Base-by-base conservation (phyloP, 2,797 vertebrate species). In the Psittacula echo region DNA sequence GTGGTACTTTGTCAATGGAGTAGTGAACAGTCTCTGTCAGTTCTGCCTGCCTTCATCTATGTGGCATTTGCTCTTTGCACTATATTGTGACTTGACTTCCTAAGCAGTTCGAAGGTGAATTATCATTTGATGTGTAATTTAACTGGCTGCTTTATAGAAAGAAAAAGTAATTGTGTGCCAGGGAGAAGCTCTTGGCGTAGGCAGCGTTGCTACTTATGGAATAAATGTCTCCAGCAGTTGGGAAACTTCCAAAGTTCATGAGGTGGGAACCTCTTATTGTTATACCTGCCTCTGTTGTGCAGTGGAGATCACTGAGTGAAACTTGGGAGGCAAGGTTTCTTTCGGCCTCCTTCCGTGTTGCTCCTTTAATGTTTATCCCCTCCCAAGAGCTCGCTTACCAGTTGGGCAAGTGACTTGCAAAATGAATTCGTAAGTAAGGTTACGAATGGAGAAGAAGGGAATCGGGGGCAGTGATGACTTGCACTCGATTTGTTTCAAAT, bases 11-110 rank as follows among this genome's bases (percentile, higher is more conserved):
- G 42, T 68, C 27, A 60, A 2, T 8, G 5, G 19, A 41, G 27
- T 44, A 34, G 44, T 16, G 74, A 60, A 13, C 39, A 45, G 39
- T 26, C 39, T 60, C 19, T 37, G 9, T 75, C 41, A 34, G 27
- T 58, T 71, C 34, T 4, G 18, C 23, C 37, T 22, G 5, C 37
- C 2, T 22, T 3, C 2, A 1, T 65, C 71, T 0, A 0, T 3
- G 7, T 84, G 76, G 64, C 67, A 14, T 61, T 84, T 87, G 78
- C 72, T 94, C 73, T 54, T 89, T 82, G 51, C 26, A 5, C 60
- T 92, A 0, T 41, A 45, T 56, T 85, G 80, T 73, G 54, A 60
- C 58, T 75, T 58, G 61, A 81, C 64, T 80, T 42, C 47, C 56
- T 9, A 65, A 80, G n/a, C 73, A 82, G 88, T 82, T 85, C 80